A percentile compares a stretch with the other conserved stretches of the same genome.
Conservation (phyloP, 2,888 invertebrate species). For the Dryocosmus kuriphilus region DNA sequence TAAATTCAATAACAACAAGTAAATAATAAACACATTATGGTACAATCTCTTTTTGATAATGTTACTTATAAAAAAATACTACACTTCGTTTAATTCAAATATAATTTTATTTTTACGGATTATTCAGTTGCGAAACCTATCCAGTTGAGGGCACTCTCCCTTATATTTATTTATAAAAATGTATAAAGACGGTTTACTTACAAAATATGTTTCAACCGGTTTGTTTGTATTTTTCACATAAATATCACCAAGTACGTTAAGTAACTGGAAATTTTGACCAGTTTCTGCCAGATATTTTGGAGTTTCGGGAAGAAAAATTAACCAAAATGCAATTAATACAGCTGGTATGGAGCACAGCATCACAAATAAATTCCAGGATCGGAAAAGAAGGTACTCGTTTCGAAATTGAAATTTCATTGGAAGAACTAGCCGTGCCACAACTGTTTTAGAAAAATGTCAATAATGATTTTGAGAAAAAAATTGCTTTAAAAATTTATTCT, state of each 20-base stretch:
- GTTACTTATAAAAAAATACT: too few species aligned
- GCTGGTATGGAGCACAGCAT: conserved; percentile 86
- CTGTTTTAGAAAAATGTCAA: conserved; percentile 74
- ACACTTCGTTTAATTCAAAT: too few species aligned
- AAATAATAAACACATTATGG: too few species aligned
- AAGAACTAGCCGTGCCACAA: conserved; percentile 87
- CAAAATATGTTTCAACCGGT: conserved; percentile 21
- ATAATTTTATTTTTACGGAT: too few species aligned
- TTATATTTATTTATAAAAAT: too few species aligned
- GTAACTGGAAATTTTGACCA: conserved; percentile 85
- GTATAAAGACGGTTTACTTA: neutral
- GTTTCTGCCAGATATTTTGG: conserved; percentile 89
- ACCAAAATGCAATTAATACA: conserved; percentile 82
- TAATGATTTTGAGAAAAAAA: too few species aligned
- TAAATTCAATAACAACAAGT: too few species aligned
- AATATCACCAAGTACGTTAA: conserved; percentile 83
- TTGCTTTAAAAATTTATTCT: too few species aligned
- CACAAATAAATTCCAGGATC: conserved; percentile 89
- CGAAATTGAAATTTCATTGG: conserved; percentile 80
- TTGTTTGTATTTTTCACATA: conserved; percentile 82
- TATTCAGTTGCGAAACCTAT: too few species aligned
- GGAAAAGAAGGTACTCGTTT: conserved; percentile 70
- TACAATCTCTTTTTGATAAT: too few species aligned
- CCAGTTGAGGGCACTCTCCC: too few species aligned
- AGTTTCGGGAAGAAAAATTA: conserved; percentile 87